Base-by-base conservation (phyloP, 2,888 invertebrate genomes). In the Xanthia togata region DNA sequence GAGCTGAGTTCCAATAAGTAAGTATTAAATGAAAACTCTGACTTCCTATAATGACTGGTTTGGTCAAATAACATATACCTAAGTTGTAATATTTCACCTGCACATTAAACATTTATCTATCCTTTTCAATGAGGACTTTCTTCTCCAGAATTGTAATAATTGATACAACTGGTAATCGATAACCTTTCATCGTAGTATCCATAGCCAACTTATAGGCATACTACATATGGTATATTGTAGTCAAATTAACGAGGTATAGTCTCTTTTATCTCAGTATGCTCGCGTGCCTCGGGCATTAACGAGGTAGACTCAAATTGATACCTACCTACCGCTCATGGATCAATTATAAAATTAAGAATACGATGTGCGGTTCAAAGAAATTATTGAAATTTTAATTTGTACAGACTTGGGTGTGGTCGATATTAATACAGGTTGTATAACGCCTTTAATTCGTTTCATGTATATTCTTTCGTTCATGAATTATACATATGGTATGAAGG, bases 211-310 rank as follows among this genome's bases (percentile, higher is more conserved):
- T 76, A 38, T 23, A 14, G 0, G 20, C 63, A 31, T 83, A 76
- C 87, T 1, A 47, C 47, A 84, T 84, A 79, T 87, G 86, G 81
- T 72, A 72, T 80, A 81, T 81, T 83, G 78, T 57, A 87, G 85
- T 84, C 78, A 87, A 90, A 91, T 91, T 91, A 88, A 88, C 87
- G 83, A 86, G 83, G 65, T 79, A 83, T 41, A 38, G 87, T 77
- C 83, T 86, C 90, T 89, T 92, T 92, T 90, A 91, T 91, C 89
- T 89, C 74, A 70, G 82, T 81, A 64, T 74, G 73, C 82, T 89
- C 86, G 87, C 85, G 87, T 89, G 88, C 83, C 86, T 57, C 81
- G 75, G 77, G 78, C 80, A 83, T 82, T 88, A 86, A 90, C 86
- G 80, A 85, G 85, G 76, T 92, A 87, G 88, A 89, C 83, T 88